Evolutionary conservation across 2,888 invertebrate genomes (phyloP).

Genomic region (Papilio demoleus): DNA sequence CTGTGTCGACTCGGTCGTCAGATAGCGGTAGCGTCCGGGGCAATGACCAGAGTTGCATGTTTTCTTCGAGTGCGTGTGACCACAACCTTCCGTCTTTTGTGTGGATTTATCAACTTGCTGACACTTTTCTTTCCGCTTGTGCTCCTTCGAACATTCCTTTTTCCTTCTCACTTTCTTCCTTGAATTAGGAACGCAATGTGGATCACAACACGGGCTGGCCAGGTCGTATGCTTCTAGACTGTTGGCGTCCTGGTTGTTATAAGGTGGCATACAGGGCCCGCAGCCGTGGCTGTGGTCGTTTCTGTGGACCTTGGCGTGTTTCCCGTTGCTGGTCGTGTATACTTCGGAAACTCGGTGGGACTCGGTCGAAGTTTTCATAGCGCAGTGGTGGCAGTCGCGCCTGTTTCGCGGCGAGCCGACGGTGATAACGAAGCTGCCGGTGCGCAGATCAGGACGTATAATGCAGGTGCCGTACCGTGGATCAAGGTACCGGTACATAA

Average conservation of each 20-base stretch:
- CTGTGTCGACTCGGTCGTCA: constrained; percentile 86
- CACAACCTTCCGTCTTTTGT: constrained; percentile 73
- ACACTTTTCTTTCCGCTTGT: constrained; percentile 84
- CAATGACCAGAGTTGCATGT: constrained; percentile 70
- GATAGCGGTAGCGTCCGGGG: constrained; percentile 82
- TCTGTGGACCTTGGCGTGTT: constrained; percentile 67
- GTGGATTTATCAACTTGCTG: constrained; percentile 80
- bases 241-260: constrained; percentile 87
- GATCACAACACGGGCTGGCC: constrained; percentile 93
- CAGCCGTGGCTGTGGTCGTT: constrained; percentile 84
- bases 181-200: constrained; percentile 90
- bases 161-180: constrained; percentile 79
- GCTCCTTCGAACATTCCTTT: constrained; percentile 85
- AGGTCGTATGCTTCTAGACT: constrained; percentile 94
- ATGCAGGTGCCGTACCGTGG: constrained; percentile 88
- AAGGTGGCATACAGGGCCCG: constrained; percentile 87
- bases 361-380: constrained; percentile 80
- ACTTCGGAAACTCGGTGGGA: constrained; percentile 67
- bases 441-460: constrained; percentile 85
- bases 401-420: constrained; percentile 87
- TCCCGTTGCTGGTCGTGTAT: constrained; percentile 62
- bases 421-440: constrained; percentile 88
- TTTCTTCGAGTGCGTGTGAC: constrained; percentile 77
- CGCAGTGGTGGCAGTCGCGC: constrained; percentile 87
- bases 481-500: constrained; percentile 88